Evolutionary conservation across 2,113 vertebrate genomes (phyloP), one percentile per base, ranked within the genome.

Genomic region (Urocynchramus pylzowi): DNA sequence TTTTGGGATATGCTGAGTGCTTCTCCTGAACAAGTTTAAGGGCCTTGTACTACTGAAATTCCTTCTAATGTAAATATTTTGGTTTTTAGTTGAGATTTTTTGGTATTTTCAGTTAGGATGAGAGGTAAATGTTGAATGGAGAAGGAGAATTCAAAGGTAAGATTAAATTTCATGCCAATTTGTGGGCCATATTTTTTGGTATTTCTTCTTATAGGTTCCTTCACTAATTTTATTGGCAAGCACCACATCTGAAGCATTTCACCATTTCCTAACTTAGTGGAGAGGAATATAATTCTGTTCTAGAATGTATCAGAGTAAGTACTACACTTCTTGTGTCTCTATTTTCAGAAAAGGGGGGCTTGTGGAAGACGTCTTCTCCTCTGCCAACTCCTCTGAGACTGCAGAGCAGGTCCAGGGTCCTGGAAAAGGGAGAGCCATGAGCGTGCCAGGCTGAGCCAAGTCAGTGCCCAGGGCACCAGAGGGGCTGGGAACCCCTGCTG

Each of bases 311-410:
- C 26, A 59, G 26, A 69, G 52, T 64, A 87, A 57, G 28, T 54
- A 19, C 18, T 74, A 23, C 2, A 18, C 57, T 93, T 84, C 9
- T 37, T 33, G 14, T 16, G 17, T n/a, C 27, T 61, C 33, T 45
- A 6, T 60, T 85, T 90, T 59, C 3, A 63, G 56, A 74, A 74
- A 61, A 69, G n/a, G n/a, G 47, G 13, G 21, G 13, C 0, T 5
- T 24, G 4, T 23, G 19, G 54, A 57, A 21, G 16, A 18, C 63
- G 22, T 19, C n/a, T 65, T 57, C 50, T 90, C 3, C 20, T 64
- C 74, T 2, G 2, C 35, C 63, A 81, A 0, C 54, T 60, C 31
- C 52, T 26, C 18, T 0, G 0, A 37, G 28, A 0, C 11, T 52
- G 50, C 41, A 68, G 24, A 45, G 24, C 1, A 3, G 24, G 8